phyloP scores from a whole-genome alignment of 2,797 vertebrate species.

The Petrocephalus schoutedeni region DNA sequence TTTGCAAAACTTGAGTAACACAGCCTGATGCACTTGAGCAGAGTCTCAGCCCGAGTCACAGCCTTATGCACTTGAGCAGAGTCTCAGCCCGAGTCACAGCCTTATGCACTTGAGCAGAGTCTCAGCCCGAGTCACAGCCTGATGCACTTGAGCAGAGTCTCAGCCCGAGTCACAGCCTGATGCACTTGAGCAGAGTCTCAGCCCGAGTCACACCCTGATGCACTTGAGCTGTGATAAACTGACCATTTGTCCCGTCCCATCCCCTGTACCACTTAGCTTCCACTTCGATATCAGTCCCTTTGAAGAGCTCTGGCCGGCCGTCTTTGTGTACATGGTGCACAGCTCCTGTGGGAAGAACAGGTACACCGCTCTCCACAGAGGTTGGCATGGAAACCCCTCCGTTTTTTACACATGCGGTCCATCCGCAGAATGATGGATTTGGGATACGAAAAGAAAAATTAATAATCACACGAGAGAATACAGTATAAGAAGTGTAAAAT shows the following conservation, averaged over 20 bases:
- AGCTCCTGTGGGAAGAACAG: slow-evolving; percentile 88
- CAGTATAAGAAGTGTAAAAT: background rate
- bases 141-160: no score
- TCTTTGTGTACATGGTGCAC: slow-evolving; percentile 95
- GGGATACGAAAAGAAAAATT: background rate
- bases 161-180: background rate
- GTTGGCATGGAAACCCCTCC: background rate
- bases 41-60: no score
- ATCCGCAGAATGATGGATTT: background rate
- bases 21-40: no score
- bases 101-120: no score
- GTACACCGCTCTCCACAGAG: slow-evolving; percentile 50
- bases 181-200: background rate
- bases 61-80: no score
- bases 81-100: no score
- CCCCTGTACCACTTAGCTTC: slow-evolving; percentile 64
- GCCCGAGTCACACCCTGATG: background rate
- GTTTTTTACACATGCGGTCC: background rate
- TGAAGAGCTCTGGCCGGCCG: slow-evolving; percentile 92
- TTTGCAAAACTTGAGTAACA: no score
- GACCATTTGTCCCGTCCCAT: background rate
- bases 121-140: no score
- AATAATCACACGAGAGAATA: background rate
- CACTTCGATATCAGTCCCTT: slow-evolving; percentile 95
- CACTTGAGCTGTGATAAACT: background rate